Percentiles rank a stretch among this genome's conserved stretches.
These are phyloP conservation scores for Lepidurus arcticus DNA, from an alignment of 1,140 invertebrate species.

Conservation along the genomic window DNA sequence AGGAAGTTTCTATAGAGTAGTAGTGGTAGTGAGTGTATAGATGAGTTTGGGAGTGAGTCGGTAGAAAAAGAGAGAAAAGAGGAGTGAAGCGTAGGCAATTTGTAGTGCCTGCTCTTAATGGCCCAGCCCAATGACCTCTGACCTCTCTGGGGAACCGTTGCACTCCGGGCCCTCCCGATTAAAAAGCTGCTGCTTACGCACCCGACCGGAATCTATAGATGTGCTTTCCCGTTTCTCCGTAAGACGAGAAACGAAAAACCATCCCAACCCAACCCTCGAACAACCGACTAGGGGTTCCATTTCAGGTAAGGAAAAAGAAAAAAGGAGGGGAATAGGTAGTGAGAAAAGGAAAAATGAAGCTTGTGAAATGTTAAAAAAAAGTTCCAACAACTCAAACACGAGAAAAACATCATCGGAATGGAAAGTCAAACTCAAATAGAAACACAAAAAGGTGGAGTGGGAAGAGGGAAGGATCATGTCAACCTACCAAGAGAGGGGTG, in stretches of 20 bases:
- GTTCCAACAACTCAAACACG: too few relatives aligned
- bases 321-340: too few relatives aligned
- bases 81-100: conserved; percentile 21
- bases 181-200: conserved; percentile 21
- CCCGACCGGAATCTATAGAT: conserved; percentile 21
- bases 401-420: too few relatives aligned
- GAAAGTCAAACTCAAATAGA: too few relatives aligned
- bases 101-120: conserved; percentile 7
- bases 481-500: too few relatives aligned
- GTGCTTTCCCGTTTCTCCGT: background rate
- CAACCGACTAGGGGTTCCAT: background rate
- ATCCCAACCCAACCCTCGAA: background rate
- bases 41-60: conserved; percentile 13
- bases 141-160: conserved; percentile 11
- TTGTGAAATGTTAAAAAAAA: too few relatives aligned
- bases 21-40: background rate
- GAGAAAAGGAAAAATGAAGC: too few relatives aligned
- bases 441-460: too few relatives aligned
- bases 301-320: too few relatives aligned
- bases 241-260: background rate
- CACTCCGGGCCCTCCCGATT: conserved; percentile 20
- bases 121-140: conserved; percentile 17
- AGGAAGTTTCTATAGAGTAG: too few relatives aligned
- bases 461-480: too few relatives aligned
- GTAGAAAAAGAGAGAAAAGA: background rate